A percentile compares a stretch with the other conserved stretches of the same genome.
These are phyloP conservation scores for Macaria notata DNA, from an alignment of 2,888 invertebrate genomes.

Conservation along the genomic window DNA sequence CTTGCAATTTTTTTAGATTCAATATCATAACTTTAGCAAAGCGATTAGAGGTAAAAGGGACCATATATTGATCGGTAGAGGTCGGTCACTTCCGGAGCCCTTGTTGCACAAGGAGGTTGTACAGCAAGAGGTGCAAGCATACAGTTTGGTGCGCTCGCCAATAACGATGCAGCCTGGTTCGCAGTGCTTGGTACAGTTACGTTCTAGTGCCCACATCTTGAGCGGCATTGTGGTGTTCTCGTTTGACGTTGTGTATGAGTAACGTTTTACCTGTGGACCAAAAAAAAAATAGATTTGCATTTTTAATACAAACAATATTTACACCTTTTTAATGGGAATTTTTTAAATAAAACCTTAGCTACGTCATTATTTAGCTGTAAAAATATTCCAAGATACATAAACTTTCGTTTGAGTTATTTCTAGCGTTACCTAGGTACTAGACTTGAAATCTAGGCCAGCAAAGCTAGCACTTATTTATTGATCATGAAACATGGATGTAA, in stretches of 20 bases:
- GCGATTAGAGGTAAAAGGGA: slow-evolving; percentile 14
- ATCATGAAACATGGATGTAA: too few species aligned
- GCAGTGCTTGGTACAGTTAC: slow-evolving; percentile 92
- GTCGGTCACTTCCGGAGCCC: slow-evolving; percentile 78
- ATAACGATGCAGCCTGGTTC: slow-evolving; percentile 94
- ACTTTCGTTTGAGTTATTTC: too few species aligned
- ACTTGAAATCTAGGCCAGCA: too few species aligned
- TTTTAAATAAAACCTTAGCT: too few species aligned
- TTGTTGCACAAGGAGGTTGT: slow-evolving; percentile 89
- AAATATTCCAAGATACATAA: too few species aligned
- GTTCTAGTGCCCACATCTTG: slow-evolving; percentile 91
- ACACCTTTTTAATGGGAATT: too few species aligned
- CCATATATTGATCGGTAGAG: background rate
- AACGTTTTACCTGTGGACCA: slow-evolving; percentile 87
- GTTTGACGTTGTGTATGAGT: slow-evolving; percentile 91
- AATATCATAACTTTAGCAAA: slow-evolving; percentile 20
- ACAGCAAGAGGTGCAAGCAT: slow-evolving; percentile 94
- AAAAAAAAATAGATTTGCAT: background rate
- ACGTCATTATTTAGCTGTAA: too few species aligned
- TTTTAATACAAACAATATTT: too few species aligned
- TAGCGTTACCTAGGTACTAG: too few species aligned
- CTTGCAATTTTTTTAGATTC: background rate
- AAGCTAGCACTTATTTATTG: too few species aligned
- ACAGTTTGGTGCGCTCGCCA: slow-evolving; percentile 93
- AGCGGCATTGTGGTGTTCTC: slow-evolving; percentile 88